Percentiles rank a stretch among this genome's conserved stretches.
Conservation (phyloP, 2,113 vertebrate genomes). For the Campylorhamphus procurvoides region DNA sequence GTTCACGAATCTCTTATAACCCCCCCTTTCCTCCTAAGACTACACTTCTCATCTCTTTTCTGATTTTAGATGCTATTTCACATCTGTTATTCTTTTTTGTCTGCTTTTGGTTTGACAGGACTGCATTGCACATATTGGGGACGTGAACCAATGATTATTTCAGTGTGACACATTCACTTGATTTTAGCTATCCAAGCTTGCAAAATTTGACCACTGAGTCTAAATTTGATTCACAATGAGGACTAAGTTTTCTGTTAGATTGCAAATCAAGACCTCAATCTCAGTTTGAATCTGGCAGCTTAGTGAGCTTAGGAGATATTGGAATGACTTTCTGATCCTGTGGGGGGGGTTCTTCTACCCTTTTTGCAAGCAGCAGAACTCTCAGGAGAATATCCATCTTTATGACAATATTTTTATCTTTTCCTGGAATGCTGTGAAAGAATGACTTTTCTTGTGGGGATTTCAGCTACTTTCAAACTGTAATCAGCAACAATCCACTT, state of each 20-base stretch:
- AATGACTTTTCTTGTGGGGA: background rate
- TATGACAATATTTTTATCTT: conserved; percentile 2
- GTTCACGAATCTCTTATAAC: background rate
- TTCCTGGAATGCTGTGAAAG: background rate
- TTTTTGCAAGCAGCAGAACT: background rate
- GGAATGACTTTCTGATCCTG: background rate
- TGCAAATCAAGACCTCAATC: background rate
- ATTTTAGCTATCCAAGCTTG: background rate
- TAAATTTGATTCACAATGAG: background rate
- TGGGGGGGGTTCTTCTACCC: background rate
- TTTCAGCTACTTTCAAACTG: background rate
- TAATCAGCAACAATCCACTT: background rate
- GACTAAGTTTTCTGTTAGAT: background rate
- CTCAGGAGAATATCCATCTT: conserved; percentile 2
- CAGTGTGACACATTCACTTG: background rate
- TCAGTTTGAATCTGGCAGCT: background rate
- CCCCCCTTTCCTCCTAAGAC: background rate
- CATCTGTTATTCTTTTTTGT: background rate
- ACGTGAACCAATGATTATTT: background rate
- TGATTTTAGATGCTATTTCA: background rate
- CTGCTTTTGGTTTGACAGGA: background rate
- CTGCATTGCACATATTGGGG: background rate
- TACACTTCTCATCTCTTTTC: background rate
- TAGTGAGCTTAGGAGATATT: background rate
- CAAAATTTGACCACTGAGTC: background rate